Evolutionary conservation across 1,140 invertebrate genomes (phyloP), one percentile per base, ranked within the genome.

Genomic region (Sinella curviseta): DNA sequence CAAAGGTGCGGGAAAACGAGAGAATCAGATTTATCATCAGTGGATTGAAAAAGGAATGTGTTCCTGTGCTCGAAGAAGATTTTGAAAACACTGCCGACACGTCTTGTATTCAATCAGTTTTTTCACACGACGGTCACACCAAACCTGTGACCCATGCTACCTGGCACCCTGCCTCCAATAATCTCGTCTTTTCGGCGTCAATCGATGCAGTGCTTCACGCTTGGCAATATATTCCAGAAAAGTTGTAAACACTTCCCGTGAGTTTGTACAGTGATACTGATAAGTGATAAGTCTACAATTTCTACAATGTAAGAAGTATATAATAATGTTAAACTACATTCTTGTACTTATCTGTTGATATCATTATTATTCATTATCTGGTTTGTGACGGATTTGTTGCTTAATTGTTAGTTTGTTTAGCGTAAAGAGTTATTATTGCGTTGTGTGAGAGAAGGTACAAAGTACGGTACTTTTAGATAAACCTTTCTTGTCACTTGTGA

Each of bases 181-280:
- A 73, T 30, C 48, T 83, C 0, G 17, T 83, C 16, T 79, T 83
- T 78, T 83, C 83, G 30, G 28, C 80, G 1, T 78, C 76, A 39
- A 30, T 78, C 1, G 81, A 83, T 57, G 60, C 83, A 28, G 60
- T 83, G 54, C 48, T 83, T 24, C 83, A 83, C 70, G 83, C 83
- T 77, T 83, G 83, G 83, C 83, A 83, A 75, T 83, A 70, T 34
- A 80, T 80, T 77, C 35, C 34, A 30, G 34, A 75, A 16, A 16
- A 74, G 34, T 16, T 28, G 31, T 14, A 8, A 17, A 60, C 8
- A 60, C 24, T 60, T 3, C 24, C 3, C 57, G 57, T 60, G 4
- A 60, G 8, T 60, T 4, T 60, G 39, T 48, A n/a, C n/a, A n/a
- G n/a, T n/a, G n/a, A n/a, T n/a, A n/a, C n/a, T n/a, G n/a, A n/a